These are phyloP conservation scores for Thomomys bottae DNA, from an alignment of 2,113 vertebrate species.

Conservation along the genomic window DNA sequence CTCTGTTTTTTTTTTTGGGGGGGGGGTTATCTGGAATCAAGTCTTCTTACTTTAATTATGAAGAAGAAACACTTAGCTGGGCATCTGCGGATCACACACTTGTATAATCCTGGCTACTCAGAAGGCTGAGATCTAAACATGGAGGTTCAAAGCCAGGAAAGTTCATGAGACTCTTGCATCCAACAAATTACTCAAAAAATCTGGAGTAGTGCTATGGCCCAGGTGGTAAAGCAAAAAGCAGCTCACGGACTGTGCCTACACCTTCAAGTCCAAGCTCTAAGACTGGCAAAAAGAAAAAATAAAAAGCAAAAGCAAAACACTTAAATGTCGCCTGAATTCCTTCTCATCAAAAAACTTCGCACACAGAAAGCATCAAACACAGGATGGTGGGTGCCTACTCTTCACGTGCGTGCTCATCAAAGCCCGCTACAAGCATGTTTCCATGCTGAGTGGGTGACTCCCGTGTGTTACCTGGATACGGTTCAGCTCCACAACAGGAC, in stretches of 20 bases:
- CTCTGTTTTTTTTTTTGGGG: background rate
- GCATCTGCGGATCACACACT: too few relatives aligned
- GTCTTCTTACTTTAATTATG: background rate
- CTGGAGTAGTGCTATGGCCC: too few relatives aligned
- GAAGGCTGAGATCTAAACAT: too few relatives aligned
- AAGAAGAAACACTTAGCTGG: background rate
- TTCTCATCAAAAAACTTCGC: background rate
- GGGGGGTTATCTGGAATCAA: background rate
- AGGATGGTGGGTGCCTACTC: background rate
- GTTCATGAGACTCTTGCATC: too few relatives aligned
- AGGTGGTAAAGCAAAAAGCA: too few relatives aligned
- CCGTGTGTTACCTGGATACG: constrained; percentile 92
- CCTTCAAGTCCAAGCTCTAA: too few relatives aligned
- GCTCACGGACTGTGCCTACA: too few relatives aligned
- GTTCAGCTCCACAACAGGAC: constrained; percentile 98
- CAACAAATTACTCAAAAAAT: too few relatives aligned
- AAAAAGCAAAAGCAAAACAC: background rate
- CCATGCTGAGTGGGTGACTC: accelerated
- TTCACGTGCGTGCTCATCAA: background rate
- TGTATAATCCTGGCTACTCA: too few relatives aligned
- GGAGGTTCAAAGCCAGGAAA: too few relatives aligned
- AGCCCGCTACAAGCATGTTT: accelerated
- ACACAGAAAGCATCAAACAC: background rate
- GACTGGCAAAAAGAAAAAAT: too few relatives aligned
- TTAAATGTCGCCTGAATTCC: too few relatives aligned